Percentiles rank a stretch among this genome's conserved stretches.
Evolutionary conservation across 1,140 invertebrate species (phyloP).

Genomic region (Dreissena polymorpha): DNA sequence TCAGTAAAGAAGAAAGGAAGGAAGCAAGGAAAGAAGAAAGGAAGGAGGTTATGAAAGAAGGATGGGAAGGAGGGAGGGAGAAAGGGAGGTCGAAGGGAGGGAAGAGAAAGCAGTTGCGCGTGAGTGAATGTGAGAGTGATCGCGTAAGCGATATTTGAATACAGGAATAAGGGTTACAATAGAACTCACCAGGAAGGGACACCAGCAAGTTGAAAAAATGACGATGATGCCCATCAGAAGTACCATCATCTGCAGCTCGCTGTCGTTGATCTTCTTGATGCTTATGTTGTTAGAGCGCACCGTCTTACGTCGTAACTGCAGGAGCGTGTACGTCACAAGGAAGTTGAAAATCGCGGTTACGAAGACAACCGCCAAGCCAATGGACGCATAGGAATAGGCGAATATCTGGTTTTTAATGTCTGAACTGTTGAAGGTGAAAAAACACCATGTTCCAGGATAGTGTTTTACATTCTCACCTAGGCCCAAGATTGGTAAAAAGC

Average conservation of each 20-base stretch:
- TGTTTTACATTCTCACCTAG: slow-evolving; percentile 73
- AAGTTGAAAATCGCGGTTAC: slow-evolving; percentile 74
- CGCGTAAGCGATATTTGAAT: too few relatives aligned
- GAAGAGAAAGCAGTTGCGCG: too few relatives aligned
- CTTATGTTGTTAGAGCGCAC: slow-evolving; percentile 52
- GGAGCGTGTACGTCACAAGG: slow-evolving; percentile 69
- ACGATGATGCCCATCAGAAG: slow-evolving; percentile 77
- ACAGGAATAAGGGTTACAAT: too few relatives aligned
- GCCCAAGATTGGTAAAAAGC: slow-evolving; percentile 76
- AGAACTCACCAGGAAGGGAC: slow-evolving; percentile 77
- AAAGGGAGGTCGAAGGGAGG: too few relatives aligned
- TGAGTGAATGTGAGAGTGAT: too few relatives aligned
- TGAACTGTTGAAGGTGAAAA: slow-evolving; percentile 74
- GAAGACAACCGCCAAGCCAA: slow-evolving; percentile 70
- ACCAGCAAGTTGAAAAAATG: slow-evolving; percentile 78
- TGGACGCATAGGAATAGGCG: slow-evolving; percentile 69
- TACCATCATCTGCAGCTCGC: slow-evolving; percentile 79
- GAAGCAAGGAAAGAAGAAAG: too few relatives aligned
- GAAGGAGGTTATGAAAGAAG: too few relatives aligned
- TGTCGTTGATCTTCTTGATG: slow-evolving; percentile 58
- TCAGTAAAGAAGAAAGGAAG: too few relatives aligned
- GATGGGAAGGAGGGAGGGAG: too few relatives aligned
- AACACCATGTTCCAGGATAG: slow-evolving; percentile 80
- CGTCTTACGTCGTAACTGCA: slow-evolving; percentile 66
- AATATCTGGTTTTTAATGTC: slow-evolving; percentile 61